Conservation (phyloP, 2,113 vertebrate species). For the Aspiorhynchus laticeps region DNA sequence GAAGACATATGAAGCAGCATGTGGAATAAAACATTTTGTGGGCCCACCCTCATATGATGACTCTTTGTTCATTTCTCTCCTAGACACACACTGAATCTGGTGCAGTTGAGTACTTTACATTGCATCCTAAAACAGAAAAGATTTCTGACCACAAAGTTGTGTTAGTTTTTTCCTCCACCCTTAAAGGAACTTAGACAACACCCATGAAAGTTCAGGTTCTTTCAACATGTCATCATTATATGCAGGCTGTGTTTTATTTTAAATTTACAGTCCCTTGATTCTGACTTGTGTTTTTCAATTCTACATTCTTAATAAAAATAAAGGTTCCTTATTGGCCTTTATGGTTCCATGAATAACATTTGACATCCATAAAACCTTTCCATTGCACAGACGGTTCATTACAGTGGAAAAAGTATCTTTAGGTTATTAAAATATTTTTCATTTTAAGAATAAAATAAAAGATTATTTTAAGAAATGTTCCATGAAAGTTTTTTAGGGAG, state of each 20-base stretch:
- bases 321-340: background rate
- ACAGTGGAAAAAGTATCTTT: background rate
- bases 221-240: background rate
- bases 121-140: background rate
- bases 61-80: background rate
- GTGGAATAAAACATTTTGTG: background rate
- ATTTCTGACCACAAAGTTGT: constrained; percentile 1
- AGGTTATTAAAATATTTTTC: background rate
- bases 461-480: background rate
- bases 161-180: background rate
- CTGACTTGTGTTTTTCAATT: background rate
- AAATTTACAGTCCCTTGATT: background rate
- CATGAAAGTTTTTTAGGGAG: background rate
- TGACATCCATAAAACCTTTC: background rate
- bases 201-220: background rate
- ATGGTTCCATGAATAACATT: background rate
- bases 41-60: background rate
- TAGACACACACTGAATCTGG: background rate
- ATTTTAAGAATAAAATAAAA: background rate
- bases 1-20: background rate
- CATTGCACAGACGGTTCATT: background rate
- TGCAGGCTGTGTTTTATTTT: background rate
- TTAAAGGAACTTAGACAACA: background rate
- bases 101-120: background rate
- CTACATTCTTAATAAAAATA: background rate